Conservation (phyloP, 2,888 invertebrate genomes). For the Agrotis segetum region DNA sequence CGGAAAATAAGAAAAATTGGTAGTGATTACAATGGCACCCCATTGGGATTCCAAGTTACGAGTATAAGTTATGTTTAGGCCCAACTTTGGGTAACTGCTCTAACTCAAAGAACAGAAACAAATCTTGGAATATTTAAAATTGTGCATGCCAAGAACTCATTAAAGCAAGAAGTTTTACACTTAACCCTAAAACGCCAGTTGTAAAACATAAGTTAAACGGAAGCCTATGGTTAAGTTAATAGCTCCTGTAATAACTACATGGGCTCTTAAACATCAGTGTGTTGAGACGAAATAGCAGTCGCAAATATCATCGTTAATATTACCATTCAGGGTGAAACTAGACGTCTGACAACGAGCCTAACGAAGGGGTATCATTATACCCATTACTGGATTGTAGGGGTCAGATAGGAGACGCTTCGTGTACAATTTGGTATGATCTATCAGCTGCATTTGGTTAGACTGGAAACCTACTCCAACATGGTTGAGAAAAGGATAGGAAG, state of each 20-base stretch:
- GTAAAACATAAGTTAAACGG: conserved; percentile 48
- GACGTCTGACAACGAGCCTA: neutral
- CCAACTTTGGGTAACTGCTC: neutral
- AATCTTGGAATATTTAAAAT: conserved; percentile 5
- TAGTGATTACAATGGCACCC: neutral
- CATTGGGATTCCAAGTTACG: neutral
- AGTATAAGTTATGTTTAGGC: neutral
- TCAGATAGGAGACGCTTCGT: too few relatives aligned
- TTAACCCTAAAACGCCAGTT: conserved; percentile 50
- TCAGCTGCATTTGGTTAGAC: too few relatives aligned
- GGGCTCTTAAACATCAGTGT: conserved; percentile 20
- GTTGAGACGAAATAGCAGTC: conserved; percentile 41
- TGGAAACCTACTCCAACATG: too few relatives aligned
- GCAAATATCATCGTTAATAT: conserved; percentile 21
- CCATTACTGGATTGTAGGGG: too few relatives aligned
- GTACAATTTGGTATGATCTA: too few relatives aligned
- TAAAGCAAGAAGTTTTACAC: conserved; percentile 45
- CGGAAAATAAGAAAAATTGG: neutral
- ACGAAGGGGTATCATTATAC: too few relatives aligned
- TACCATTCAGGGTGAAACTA: conserved; percentile 16
- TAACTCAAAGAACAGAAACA: neutral
- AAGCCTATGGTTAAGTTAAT: conserved; percentile 55
- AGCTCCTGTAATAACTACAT: conserved; percentile 43
- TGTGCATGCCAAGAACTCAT: conserved; percentile 36
- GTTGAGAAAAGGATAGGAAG: too few relatives aligned